Conservation (phyloP, 2,888 invertebrate genomes). For the Conistra vaccinii region DNA sequence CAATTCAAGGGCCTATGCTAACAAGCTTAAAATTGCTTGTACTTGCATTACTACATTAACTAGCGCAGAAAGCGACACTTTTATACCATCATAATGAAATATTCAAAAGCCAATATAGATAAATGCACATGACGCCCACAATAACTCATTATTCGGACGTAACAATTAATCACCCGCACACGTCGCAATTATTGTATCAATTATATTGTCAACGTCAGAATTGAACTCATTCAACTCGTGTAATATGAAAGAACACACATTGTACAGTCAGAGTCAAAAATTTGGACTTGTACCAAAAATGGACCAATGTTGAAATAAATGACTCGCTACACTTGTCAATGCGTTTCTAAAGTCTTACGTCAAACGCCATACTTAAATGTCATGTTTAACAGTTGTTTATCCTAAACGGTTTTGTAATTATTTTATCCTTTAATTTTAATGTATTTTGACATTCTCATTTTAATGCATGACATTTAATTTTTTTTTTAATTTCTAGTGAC, state of each 20-base stretch:
- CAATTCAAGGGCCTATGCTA: background rate
- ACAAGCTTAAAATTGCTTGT: background rate
- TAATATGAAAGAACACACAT: background rate
- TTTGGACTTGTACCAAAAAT: background rate
- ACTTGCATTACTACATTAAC: background rate
- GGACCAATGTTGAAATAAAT: background rate
- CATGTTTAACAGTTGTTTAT: background rate
- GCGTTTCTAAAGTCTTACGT: background rate
- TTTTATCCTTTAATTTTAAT: too few relatives aligned
- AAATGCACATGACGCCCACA: slow-evolving; percentile 8
- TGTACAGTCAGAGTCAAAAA: background rate
- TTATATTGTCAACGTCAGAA: slow-evolving; percentile 28
- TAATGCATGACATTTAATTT: too few relatives aligned
- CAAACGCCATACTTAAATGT: background rate
- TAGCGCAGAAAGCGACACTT: background rate
- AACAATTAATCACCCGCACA: slow-evolving; percentile 38
- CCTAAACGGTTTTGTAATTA: background rate
- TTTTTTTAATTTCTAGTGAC: too few relatives aligned
- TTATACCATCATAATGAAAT: slow-evolving; percentile 8
- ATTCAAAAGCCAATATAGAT: slow-evolving; percentile 27
- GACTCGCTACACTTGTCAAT: background rate
- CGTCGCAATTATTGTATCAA: slow-evolving; percentile 15
- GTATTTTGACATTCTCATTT: too few relatives aligned
- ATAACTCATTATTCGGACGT: slow-evolving; percentile 31
- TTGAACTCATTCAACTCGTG: background rate